Evolutionary conservation across 2,888 invertebrate species (phyloP), one percentile per base, ranked within the genome.

Genomic region (Hirtodrosophila alboralis): DNA sequence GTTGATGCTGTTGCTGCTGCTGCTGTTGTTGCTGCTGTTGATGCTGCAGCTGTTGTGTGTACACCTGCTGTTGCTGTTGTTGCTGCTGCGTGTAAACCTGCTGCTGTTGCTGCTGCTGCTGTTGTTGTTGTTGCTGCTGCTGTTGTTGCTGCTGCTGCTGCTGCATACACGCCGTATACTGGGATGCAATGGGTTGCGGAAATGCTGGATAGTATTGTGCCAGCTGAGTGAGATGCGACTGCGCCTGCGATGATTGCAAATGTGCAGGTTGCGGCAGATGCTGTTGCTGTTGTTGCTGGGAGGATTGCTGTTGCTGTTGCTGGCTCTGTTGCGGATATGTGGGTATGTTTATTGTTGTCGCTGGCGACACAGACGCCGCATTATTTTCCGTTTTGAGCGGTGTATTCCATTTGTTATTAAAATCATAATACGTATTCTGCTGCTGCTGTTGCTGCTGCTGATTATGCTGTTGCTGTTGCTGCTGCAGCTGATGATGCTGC

Each of bases 381-480:
- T 84, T 88, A 44, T 83, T 88, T 44, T 90, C 90, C 44, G 88
- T 87, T 70, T 90, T 89, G 12, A 88, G 76, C 18, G 95, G 94
- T 49, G 95, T 91, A 89, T 95, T 95, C 96, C 96, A 96, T 75
- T 95, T 92, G 81, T 95, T 96, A 81, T 95, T 96, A 81, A 95
- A 95, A 89, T 96, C 96, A 81, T 95, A 95, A 87, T 95, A 96
- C 47, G 93, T 93, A 65, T 88, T 88, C 23, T 89, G 89, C 14
- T 88, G 77, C 43, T 88, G 87, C 31, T 87, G 87, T 23, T 90
- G 84, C 78, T 93, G 93, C 86, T 93, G 93, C 34, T 85, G 79
- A 9, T 60, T 69, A 12, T 79, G 83, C 27, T 86, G 80, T 23
- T 87, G 89, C 38, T 88, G 86, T 14, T 87, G 88, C 49, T 87